Conservation (phyloP, 2,113 vertebrate genomes). For the Triplophysa dalaica region DNA sequence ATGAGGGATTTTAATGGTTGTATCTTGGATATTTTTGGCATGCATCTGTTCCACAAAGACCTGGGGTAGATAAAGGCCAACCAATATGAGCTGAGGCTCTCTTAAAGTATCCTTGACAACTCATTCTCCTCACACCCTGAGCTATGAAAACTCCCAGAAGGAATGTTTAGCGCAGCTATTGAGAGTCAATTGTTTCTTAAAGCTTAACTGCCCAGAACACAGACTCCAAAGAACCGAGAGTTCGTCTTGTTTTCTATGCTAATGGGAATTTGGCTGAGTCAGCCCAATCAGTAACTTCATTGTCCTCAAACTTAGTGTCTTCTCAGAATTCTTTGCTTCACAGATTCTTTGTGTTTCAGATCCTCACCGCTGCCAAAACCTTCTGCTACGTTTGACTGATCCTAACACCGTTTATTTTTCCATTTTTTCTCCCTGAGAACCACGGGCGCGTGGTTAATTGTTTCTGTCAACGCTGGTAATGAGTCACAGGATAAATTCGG, state of each 20-base stretch:
- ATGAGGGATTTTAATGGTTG: background rate
- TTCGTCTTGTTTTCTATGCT: background rate
- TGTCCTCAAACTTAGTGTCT: constrained; percentile 1
- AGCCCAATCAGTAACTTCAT: background rate
- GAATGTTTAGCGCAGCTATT: background rate
- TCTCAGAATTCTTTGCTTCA: constrained; percentile 2
- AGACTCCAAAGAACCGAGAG: constrained; percentile 4
- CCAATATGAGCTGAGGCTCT: background rate
- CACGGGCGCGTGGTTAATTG: constrained; percentile 38
- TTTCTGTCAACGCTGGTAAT: background rate
- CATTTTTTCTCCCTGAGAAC: background rate
- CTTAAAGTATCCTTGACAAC: background rate
- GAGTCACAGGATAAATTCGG: constrained; percentile 12
- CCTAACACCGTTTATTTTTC: background rate
- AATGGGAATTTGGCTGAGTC: constrained; percentile 13
- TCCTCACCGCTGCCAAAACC: constrained; percentile 13
- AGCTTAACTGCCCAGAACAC: background rate
- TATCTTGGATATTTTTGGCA: background rate
- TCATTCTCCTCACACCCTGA: background rate
- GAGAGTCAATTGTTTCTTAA: background rate
- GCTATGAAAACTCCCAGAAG: background rate
- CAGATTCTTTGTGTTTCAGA: constrained; percentile 38
- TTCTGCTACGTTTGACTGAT: constrained; percentile 37
- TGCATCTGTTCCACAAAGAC: background rate
- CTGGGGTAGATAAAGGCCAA: background rate